Evolutionary conservation across 2,797 vertebrate species (phyloP).

Genomic region (Allobates femoralis): DNA sequence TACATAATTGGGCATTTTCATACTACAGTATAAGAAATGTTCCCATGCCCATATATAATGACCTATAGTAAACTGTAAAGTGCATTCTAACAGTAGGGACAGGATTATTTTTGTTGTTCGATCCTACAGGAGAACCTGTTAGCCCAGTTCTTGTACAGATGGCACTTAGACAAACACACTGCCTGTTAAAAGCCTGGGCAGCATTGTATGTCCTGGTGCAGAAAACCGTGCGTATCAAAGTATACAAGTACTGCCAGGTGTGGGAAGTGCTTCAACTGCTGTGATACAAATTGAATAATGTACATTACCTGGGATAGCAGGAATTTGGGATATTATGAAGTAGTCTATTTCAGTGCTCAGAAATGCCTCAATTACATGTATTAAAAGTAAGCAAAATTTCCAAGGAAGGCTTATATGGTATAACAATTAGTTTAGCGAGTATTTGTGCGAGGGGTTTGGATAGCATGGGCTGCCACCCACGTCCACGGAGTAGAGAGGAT

Average conservation of each 20-base stretch:
- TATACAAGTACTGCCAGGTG: not conserved
- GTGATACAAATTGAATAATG: not conserved
- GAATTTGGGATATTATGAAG: not conserved
- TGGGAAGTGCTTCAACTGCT: not conserved
- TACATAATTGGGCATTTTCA: not conserved
- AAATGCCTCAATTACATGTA: not conserved
- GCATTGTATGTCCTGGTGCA: not conserved
- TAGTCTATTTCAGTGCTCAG: not conserved
- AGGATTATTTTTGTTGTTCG: not conserved
- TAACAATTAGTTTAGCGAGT: too few species aligned
- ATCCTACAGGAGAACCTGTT: not conserved
- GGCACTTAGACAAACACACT: slow-evolving; percentile 5
- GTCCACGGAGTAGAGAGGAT: too few species aligned
- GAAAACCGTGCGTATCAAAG: not conserved
- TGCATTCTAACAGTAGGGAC: not conserved
- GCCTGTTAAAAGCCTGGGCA: not conserved
- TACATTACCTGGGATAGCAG: not conserved
- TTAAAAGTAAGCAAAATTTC: not conserved
- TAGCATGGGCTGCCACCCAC: too few species aligned
- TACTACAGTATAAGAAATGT: not conserved
- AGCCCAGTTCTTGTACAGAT: not conserved
- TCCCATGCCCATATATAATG: not conserved
- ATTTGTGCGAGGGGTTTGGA: too few species aligned
- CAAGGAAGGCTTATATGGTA: not conserved
- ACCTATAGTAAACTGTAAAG: not conserved